A percentile compares a stretch with the other conserved stretches of the same genome.
These are phyloP conservation scores for Euzophera pinguis DNA, from an alignment of 2,888 invertebrate species.

Conservation along the genomic window DNA sequence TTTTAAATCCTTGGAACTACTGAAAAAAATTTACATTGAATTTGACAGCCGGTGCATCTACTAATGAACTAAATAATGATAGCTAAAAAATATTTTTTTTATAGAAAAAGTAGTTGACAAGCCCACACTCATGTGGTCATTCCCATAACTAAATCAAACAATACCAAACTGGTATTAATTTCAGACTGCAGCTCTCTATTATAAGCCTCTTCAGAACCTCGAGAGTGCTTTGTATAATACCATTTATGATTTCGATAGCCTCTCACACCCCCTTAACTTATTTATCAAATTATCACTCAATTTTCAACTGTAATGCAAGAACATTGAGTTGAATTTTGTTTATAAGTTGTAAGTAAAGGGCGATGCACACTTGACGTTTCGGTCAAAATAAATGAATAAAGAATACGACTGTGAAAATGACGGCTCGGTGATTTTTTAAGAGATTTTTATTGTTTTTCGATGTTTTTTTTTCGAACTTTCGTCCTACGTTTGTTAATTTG, in stretches of 20 bases:
- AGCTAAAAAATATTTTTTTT: too few relatives aligned
- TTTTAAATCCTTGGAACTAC: too few relatives aligned
- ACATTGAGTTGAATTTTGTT: constrained; percentile 12
- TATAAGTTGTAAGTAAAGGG: constrained; percentile 2
- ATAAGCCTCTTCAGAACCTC: not conserved
- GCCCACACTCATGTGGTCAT: constrained; percentile 5
- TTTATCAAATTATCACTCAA: not conserved
- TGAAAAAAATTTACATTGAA: too few relatives aligned
- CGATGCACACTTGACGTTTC: constrained; percentile 63
- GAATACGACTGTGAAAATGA: constrained; percentile 58
- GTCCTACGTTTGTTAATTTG: constrained; percentile 1
- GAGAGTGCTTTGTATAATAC: constrained; percentile 27
- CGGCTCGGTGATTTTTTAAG: constrained; percentile 61
- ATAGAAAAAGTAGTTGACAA: not conserved
- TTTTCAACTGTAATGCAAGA: not conserved
- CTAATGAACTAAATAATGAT: too few relatives aligned
- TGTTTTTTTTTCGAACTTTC: constrained; percentile 39
- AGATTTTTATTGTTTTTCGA: constrained; percentile 51
- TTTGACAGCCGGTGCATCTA: too few relatives aligned
- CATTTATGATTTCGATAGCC: constrained; percentile 70
- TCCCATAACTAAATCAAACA: constrained; percentile 13
- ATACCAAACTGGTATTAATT: constrained; percentile 13
- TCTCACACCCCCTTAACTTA: constrained; percentile 49
- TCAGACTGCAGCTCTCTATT: constrained; percentile 12
- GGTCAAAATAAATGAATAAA: constrained; percentile 65